Evolutionary conservation across 2,797 vertebrate genomes (phyloP), one percentile per base, ranked within the genome.

Genomic region (Schizopygopsis pylzovi): DNA sequence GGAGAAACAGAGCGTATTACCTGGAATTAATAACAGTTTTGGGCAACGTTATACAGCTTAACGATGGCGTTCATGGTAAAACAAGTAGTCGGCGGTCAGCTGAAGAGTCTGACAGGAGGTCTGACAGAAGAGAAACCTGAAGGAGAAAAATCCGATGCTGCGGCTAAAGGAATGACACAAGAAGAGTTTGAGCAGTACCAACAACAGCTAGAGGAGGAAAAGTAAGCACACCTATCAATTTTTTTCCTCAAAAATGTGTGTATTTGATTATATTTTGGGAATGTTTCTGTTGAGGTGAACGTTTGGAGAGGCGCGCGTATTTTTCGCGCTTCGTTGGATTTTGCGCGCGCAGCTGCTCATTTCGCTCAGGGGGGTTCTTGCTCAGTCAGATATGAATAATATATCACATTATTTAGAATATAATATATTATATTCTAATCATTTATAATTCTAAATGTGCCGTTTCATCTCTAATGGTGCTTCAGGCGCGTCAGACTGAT

Each of bases 11-110:
- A 25, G 13, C 49, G 6, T 1, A 56, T 18, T 70, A 70, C 18
- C 11, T 12, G 83, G 83, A 78, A 56, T 33, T 33, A 56, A 70
- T 54, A 47, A 7, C 25, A n/a, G 20, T 49, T 39, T 52, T 10
- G 84, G 77, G 18, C 22, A 37, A 75, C 22, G 16, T 33, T 49
- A 3, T 0, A 41, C 72, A 59, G 82, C 65, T 20, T 52, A 41
- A 88, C 82, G 77, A 99, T 99, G 98, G 97, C 98, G 71, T 99
- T 99, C 94, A 97, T 99, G 97, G 97, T 99, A 99, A 99, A 99
- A 93, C 97, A 97, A 88, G 92, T 99, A 96, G 98, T 99, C 72
- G 98, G 98, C 1, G 97, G 98, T 2, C 97, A 99, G 92, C 93
- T 99, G 96, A 99, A 99, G 96, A 98, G 96, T 90, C 97, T 99